Evolutionary conservation across 2,888 invertebrate genomes (phyloP).

Genomic region (Meghimatium bilineatum): DNA sequence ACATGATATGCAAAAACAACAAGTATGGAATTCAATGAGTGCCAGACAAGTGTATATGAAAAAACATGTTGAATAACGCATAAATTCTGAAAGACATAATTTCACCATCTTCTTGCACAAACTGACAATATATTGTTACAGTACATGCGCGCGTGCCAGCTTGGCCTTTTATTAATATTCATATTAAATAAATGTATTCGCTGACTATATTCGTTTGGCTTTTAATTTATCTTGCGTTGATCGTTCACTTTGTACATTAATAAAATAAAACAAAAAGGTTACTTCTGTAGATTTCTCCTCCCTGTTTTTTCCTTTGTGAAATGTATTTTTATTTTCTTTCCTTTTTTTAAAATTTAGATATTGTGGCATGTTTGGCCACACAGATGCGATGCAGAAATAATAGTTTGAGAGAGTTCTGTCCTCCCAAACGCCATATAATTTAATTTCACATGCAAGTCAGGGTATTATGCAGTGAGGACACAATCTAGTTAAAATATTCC

Average conservation of each 20-base stretch:
- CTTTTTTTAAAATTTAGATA: background rate
- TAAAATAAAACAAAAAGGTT: background rate
- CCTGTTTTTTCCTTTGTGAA: background rate
- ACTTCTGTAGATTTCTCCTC: background rate
- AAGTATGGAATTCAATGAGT: too few relatives aligned
- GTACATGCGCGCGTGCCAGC: background rate
- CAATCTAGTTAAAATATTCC: slow-evolving; percentile 13
- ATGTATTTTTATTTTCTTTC: background rate
- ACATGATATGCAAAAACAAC: too few relatives aligned
- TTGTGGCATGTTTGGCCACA: background rate
- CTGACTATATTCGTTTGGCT: background rate
- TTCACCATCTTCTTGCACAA: background rate
- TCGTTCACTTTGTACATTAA: background rate
- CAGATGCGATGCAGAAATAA: background rate
- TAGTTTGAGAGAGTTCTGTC: background rate
- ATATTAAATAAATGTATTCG: background rate
- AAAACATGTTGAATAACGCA: too few relatives aligned
- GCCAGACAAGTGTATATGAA: too few relatives aligned
- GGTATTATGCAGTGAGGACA: background rate
- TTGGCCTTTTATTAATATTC: background rate
- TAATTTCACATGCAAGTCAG: slow-evolving; percentile 17
- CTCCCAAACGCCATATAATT: background rate
- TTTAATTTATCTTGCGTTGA: background rate
- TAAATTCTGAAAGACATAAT: background rate
- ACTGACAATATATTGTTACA: background rate